Conservation (phyloP, 2,113 vertebrate genomes). For the Turdus rufiventris region DNA sequence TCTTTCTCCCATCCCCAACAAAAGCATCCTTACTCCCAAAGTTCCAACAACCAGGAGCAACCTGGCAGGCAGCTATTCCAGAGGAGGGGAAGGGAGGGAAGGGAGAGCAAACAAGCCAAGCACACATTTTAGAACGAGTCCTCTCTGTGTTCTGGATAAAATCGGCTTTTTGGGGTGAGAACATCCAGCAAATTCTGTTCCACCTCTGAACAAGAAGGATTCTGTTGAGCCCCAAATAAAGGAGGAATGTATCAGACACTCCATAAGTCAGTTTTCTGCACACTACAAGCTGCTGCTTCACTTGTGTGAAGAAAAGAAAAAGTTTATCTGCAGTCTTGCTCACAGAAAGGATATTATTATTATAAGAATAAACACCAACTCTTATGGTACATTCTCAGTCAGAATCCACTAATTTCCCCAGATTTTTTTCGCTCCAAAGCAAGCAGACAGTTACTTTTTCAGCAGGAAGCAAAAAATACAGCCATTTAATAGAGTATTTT, state of each 20-base stretch:
- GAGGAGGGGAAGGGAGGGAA: neutral
- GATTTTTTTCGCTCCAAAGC: neutral
- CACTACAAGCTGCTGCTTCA: neutral
- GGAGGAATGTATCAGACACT: neutral
- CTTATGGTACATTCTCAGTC: neutral
- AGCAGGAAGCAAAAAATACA: neutral
- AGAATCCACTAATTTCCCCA: neutral
- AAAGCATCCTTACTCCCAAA: neutral
- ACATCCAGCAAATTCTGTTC: neutral
- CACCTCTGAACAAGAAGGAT: neutral
- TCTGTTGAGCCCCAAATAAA: neutral
- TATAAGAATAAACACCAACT: neutral
- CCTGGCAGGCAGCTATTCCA: neutral
- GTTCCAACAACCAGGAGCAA: neutral
- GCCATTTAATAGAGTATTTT: neutral
- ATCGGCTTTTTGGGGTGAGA: neutral
- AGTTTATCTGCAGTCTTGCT: neutral
- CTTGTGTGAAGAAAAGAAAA: neutral
- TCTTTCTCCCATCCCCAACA: neutral
- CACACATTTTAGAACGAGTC: neutral
- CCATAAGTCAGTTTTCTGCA: neutral
- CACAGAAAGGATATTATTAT: neutral
- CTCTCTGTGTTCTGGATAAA: neutral
- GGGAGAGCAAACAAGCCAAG: neutral
- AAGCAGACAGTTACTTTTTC: neutral